phyloP scores from a whole-genome alignment of 2,797 vertebrate genomes.

The Buceros bicornis region DNA sequence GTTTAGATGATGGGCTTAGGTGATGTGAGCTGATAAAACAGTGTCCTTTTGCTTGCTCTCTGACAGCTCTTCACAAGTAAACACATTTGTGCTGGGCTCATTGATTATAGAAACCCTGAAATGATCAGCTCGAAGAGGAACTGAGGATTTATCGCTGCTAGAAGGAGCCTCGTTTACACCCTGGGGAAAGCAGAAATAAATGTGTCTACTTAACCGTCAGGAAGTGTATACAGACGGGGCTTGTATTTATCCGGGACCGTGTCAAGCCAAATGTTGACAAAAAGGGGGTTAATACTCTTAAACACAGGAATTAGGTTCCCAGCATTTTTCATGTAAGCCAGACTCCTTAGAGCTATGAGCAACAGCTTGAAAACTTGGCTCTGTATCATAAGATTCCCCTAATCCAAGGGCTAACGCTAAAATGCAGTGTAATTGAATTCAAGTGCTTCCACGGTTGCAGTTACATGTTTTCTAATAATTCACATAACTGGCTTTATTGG shows the following conservation, averaged over 20 bases:
- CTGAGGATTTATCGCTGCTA: background rate
- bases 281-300: constrained; percentile 20
- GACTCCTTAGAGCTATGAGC: background rate
- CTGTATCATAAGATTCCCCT: constrained; percentile 17
- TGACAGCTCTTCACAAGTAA: background rate
- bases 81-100: background rate
- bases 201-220: background rate
- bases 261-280: background rate
- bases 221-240: background rate
- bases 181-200: background rate
- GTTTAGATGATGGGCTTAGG: background rate
- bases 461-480: background rate
- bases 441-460: background rate
- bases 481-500: background rate
- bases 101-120: background rate
- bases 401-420: constrained; percentile 46
- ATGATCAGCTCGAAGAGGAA: background rate
- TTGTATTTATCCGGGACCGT: background rate
- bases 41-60: background rate
- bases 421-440: constrained; percentile 17
- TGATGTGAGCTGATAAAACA: background rate
- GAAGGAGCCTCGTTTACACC: background rate
- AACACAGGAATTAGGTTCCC: constrained; percentile 7
- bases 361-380: constrained; percentile 44
- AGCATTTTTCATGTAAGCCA: background rate